Percentiles rank a stretch among this genome's conserved stretches.
Conservation (phyloP, 2,797 vertebrate genomes). For the Ammospiza maritima region DNA sequence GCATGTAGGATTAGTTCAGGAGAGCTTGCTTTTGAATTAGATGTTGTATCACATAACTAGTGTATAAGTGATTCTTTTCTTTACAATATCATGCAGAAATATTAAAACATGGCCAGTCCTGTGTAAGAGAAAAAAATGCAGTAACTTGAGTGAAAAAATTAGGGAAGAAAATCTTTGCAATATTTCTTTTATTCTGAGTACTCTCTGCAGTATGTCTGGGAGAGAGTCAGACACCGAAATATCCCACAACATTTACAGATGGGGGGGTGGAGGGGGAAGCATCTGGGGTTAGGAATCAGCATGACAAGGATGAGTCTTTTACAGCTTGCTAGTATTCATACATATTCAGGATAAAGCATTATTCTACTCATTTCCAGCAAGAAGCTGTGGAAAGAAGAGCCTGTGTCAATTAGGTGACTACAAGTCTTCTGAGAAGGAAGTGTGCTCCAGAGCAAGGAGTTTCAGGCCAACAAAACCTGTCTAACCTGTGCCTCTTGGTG, state of each 20-base stretch:
- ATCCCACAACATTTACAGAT: not conserved
- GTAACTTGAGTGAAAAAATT: not conserved
- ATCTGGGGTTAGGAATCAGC: not conserved
- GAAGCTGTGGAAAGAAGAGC: not conserved
- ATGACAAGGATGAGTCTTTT: not conserved
- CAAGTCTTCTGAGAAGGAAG: not conserved
- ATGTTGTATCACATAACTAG: not conserved
- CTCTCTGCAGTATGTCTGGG: not conserved
- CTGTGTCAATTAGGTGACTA: not conserved
- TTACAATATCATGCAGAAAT: not conserved
- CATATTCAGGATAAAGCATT: fast-evolving
- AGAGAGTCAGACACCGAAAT: not conserved
- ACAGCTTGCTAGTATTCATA: not conserved
- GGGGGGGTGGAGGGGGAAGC: not conserved
- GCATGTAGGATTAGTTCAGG: not conserved
- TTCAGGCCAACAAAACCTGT: not conserved
- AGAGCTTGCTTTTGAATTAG: not conserved
- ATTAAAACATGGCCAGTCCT: not conserved
- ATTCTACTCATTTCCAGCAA: not conserved
- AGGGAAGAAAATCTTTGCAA: not conserved
- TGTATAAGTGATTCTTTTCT: not conserved
- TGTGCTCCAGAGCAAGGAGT: not conserved
- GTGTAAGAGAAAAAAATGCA: not conserved
- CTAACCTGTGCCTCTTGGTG: fast-evolving
- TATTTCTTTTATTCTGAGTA: not conserved